A percentile compares a stretch with the other conserved stretches of the same genome.
These are phyloP conservation scores for Cotesia congregata DNA, from an alignment of 2,888 invertebrate genomes.

Conservation along the genomic window DNA sequence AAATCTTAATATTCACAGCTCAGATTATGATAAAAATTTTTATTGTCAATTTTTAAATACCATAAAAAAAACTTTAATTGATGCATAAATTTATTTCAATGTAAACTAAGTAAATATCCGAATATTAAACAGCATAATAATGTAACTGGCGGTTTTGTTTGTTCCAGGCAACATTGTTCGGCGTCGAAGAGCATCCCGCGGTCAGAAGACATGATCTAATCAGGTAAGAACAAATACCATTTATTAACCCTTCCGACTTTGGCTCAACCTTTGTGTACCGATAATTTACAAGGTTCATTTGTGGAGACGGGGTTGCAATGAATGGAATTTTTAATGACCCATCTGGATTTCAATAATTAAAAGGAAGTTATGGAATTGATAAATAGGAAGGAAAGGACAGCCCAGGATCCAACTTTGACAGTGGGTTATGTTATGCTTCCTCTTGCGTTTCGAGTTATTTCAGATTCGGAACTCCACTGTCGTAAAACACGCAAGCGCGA, in stretches of 20 bases:
- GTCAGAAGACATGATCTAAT: not conserved
- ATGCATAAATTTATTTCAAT: too few species aligned
- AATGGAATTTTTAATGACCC: not conserved
- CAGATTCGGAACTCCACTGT: not conserved
- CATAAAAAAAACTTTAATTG: too few species aligned
- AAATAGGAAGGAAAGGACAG: not conserved
- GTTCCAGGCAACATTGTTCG: not conserved
- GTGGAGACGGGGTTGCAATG: not conserved
- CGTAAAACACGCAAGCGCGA: constrained; percentile 29
- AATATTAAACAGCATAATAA: not conserved
- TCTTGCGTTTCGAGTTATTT: not conserved
- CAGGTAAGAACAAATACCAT: not conserved
- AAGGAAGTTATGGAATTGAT: not conserved
- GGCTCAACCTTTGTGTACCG: too few species aligned
- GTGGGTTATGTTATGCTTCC: constrained; percentile 15
- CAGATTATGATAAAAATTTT: too few species aligned
- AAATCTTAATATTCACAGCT: too few species aligned
- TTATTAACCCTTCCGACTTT: too few species aligned
- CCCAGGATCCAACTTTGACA: constrained; percentile 6
- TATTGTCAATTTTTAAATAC: too few species aligned
- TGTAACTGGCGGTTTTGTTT: not conserved
- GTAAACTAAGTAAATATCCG: too few species aligned
- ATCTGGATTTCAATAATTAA: not conserved
- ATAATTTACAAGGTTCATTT: too few species aligned
- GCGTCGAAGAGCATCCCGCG: not conserved